Base-by-base conservation (phyloP, 1,140 invertebrate genomes). In the Ptiloglossa arizonensis region DNA sequence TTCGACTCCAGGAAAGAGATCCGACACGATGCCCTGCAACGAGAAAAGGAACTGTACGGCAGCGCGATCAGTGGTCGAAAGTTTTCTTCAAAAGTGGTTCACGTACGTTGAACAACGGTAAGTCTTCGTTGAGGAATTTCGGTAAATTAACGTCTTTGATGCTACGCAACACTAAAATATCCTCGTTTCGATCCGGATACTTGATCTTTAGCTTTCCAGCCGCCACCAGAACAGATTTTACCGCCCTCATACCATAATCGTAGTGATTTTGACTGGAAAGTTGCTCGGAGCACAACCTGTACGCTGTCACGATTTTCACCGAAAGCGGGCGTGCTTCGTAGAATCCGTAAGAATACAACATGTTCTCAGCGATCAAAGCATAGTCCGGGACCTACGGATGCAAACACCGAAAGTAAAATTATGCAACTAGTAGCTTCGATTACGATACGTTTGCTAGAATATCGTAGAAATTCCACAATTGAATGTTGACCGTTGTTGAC, bases 181-280 rank as follows among this genome's bases (percentile, higher is more conserved):
- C 96, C 92, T 97, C 96, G 69, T 94, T 94, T 89, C 97, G 96
- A 52, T 97, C 95, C 0, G 97, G 97, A 92, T 97, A 98, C 72
- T 97, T 96, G 11, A 98, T 91, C 91, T 98, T 97, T n/a, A 98
- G 91, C 52, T 97, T 97, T 2, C 96, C 97, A 29, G 98, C 97
- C 22, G 98, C 97, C 67, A 96, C 94, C 3, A 99, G 91, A 1
- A 99, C 97, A 0, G 97, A 97, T 89, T 98, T 98, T 0, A 98
- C 97, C 22, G 96, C 96, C 81, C 96, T 94, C 96, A 97, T 97
- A 29, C 95, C 98, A 87, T 99, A 99, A 94, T 99, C 98, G 89
- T 99, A 99, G 93, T 99, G 98, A 89, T 95, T 96, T 91, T 99
- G 98, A 13, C 97, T 98, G 0, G 97, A 98, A 60, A 99, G 92